Base-by-base conservation (phyloP, 2,888 invertebrate genomes). In the Serripes groenlandicus region DNA sequence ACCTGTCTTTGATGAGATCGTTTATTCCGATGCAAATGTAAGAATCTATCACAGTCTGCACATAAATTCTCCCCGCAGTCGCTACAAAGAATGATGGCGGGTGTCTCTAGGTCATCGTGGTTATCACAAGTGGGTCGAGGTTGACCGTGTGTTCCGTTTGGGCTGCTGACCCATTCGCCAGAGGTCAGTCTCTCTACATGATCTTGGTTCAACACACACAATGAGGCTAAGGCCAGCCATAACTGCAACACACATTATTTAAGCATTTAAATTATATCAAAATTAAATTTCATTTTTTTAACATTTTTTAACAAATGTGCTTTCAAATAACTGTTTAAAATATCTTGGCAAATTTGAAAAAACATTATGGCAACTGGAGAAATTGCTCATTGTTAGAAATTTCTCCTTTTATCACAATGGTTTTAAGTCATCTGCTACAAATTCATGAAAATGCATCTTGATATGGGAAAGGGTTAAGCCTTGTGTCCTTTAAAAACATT, bases 51-150 rank as follows among this genome's bases (percentile, higher is more conserved):
- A 94, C 99, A 99, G 94, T 99, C 99, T 0, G 97, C 97, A 94
- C 99, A 99, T 42, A 99, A 96, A 84, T 98, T 97, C 84, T 98
- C 97, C 28, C 98, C 98, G 93, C 99, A 99, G 9, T 96, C 96
- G 89, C 96, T 97, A 94, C 99, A 99, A 90, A 98, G 97, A 81
- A 99, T 97, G 81, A 98, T 97, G 0, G 99, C 99, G 21, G 96
- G 96, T 0, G 99, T 99, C 93, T 97, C 96, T 0, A 97, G 98
- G 94, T 99, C 99, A 93, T 99, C 99, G 94, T 99, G 99, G 95
- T 99, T 99, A 71, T 96, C 97, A 95, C 99, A 99, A 86, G 97
- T 96, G 9, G 98, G 97, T 93, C 98, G 96, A 18, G 96, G 96
- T 75, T 96, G 96, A 60, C 96, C 92, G 82, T 92, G 95, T 32